A percentile compares a stretch with the other conserved stretches of the same genome.
phyloP scores from a whole-genome alignment of 1,140 invertebrate genomes.

The Drosophila dunni region DNA sequence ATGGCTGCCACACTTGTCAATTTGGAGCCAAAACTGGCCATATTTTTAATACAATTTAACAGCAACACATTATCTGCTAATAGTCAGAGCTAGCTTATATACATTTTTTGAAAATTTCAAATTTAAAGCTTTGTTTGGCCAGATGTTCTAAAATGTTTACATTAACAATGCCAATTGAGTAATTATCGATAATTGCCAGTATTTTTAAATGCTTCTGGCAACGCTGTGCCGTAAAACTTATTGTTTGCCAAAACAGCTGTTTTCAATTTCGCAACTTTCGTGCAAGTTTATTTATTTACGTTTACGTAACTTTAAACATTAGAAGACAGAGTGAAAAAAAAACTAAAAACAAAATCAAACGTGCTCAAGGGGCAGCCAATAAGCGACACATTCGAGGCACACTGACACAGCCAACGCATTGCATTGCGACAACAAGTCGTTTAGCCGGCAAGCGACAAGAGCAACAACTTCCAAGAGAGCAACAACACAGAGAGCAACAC shows the following conservation, averaged over 20 bases:
- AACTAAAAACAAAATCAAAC: slow-evolving; percentile 12
- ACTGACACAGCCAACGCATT: neutral
- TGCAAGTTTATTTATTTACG: slow-evolving; percentile 41
- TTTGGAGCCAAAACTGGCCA: no score
- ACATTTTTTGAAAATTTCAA: no score
- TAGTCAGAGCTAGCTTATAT: no score
- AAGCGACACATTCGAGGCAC: neutral
- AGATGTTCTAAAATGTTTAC: no score
- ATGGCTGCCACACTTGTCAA: no score
- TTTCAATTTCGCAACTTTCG: slow-evolving; percentile 46
- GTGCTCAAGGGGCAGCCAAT: neutral
- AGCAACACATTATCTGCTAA: no score
- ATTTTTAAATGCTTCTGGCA: slow-evolving; percentile 9
- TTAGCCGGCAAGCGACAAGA: slow-evolving; percentile 19
- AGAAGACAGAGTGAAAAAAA: neutral
- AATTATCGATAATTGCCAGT: neutral
- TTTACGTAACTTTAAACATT: slow-evolving; percentile 47
- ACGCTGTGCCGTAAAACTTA: slow-evolving; percentile 14
- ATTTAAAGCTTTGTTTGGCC: no score
- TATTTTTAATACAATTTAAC: no score
- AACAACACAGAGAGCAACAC: slow-evolving; percentile 5
- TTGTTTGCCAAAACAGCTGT: slow-evolving; percentile 37
- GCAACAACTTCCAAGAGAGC: slow-evolving; percentile 2
- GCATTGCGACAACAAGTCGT: neutral
- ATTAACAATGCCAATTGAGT: neutral